Base-by-base conservation (phyloP, 2,113 vertebrate species). In the Gadus chalcogrammus region DNA sequence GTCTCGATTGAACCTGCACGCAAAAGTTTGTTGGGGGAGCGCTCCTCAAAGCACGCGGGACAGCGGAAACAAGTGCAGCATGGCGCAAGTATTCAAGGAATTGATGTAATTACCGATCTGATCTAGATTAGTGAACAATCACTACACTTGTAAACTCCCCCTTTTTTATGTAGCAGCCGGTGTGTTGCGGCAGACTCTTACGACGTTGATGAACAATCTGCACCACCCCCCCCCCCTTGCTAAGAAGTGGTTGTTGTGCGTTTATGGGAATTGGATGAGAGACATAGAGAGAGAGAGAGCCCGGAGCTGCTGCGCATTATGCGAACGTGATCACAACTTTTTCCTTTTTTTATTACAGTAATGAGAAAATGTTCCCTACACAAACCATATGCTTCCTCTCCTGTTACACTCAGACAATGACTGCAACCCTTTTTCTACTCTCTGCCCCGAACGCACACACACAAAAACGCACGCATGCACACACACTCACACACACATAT, bases 401-500 rank as follows among this genome's bases (percentile, higher is more conserved):
- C 60, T 66, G 70, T 73, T 72, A 67, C 42, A 35, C 31, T 69
- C 70, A 65, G 73, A 67, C 74, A 71, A 15, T 16, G 15, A 22
- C 27, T 64, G 35, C 62, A 38, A 68, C 64, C 60, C 56, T 68
- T 60, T 73, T 64, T 59, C 75, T 27, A 28, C 27, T 35, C 31
- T 35, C 62, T 18, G 68, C 53, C 70, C 15, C 9, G 7, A 16
- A 55, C 53, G 9, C 53, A 55, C 18, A 61, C 60, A 18, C 60
- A 61, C 60, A 18, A 8, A 71, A 63, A 20, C 64, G 7, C 64
- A n/a, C 35, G 5, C 17, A 65, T 15, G 27, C 66, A n/a, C n/a
- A 69, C 70, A 67, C 67, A 74, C 74, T 62, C 60, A 61, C 55
- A 42, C 60, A 76, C 73, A 72, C 65, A 68, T 28, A 65, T 65